Conservation (phyloP, 2,888 invertebrate species). For the Nasonovia ribisnigri region DNA sequence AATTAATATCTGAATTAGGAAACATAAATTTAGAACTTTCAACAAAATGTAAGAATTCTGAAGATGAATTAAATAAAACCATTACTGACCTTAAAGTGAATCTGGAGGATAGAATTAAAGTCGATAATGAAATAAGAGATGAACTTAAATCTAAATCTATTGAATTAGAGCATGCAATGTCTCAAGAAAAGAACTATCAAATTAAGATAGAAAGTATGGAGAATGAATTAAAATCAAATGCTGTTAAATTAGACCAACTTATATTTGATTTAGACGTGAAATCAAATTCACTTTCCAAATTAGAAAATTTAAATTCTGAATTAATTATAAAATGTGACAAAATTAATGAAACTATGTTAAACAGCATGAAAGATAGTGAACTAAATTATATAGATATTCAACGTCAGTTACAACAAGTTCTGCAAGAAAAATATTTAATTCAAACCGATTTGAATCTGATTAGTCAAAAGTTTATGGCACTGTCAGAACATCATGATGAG, state of each 20-base stretch:
- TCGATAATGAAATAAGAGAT: constrained; percentile 36
- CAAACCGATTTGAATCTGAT: constrained; percentile 14
- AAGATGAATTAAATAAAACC: constrained; percentile 22
- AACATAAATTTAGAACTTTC: constrained; percentile 40
- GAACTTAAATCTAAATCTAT: background rate
- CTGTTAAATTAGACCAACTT: background rate
- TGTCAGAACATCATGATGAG: background rate
- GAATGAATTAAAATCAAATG: constrained; percentile 25
- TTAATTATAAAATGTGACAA: constrained; percentile 8
- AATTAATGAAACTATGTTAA: background rate
- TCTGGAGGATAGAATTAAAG: constrained; percentile 6
- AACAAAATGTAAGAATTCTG: background rate
- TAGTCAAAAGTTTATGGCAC: constrained; percentile 18
- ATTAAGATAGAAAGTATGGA: constrained; percentile 37
- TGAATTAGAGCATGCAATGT: constrained; percentile 21
- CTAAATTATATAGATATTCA: background rate
- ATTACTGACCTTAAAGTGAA: constrained; percentile 5
- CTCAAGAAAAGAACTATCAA: constrained; percentile 16
- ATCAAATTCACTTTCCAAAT: constrained; percentile 22
- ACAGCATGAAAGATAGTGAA: background rate
- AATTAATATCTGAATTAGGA: constrained; percentile 25
- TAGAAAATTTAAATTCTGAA: constrained; percentile 44
- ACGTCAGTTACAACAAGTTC: background rate
- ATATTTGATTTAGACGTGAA: constrained; percentile 11
- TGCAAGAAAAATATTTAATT: constrained; percentile 14